These are phyloP conservation scores for Oscheius sp. DNA, from an alignment of 1,140 invertebrate species.

Conservation along the genomic window DNA sequence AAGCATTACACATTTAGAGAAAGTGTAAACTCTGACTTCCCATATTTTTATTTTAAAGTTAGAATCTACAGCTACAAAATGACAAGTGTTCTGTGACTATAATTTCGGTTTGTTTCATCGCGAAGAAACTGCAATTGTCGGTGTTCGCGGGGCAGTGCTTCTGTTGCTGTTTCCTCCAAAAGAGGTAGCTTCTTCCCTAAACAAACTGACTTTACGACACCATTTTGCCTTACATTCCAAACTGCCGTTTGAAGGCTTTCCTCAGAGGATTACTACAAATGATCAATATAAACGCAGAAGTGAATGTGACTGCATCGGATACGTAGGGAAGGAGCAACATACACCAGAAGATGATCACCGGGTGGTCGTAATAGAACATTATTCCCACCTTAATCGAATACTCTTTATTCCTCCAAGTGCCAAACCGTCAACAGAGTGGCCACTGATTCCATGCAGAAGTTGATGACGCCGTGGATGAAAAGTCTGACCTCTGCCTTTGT, in stretches of 20 bases:
- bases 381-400: background rate
- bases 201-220: too few relatives aligned
- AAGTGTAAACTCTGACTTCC: too few relatives aligned
- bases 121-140: too few relatives aligned
- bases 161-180: too few relatives aligned
- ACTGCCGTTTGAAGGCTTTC: background rate
- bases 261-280: background rate
- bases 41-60: too few relatives aligned
- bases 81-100: too few relatives aligned
- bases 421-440: background rate
- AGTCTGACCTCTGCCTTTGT: background rate
- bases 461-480: background rate
- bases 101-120: too few relatives aligned
- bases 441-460: background rate
- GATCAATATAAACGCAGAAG: background rate
- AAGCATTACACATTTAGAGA: too few relatives aligned
- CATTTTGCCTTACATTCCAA: background rate
- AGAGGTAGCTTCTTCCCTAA: too few relatives aligned
- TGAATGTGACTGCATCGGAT: background rate
- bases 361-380: background rate
- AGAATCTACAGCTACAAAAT: too few relatives aligned
- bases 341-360: background rate
- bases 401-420: too few relatives aligned
- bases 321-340: background rate
- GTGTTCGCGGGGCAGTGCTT: too few relatives aligned